These are phyloP conservation scores for Euthynnus affinis DNA, from an alignment of 2,797 vertebrate species.

Conservation along the genomic window DNA sequence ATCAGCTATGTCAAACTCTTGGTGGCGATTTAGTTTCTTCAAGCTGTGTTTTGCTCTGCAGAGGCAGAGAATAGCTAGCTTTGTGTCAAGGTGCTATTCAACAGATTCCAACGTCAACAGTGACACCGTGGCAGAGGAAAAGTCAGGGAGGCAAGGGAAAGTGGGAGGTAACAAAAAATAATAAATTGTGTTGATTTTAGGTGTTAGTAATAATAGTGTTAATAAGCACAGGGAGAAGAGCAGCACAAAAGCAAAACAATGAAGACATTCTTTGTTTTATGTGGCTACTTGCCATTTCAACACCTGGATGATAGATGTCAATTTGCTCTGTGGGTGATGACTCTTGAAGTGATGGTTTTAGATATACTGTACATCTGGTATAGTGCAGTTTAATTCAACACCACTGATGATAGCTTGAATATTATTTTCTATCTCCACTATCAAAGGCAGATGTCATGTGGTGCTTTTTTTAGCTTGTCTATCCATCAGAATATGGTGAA, in stretches of 20 bases:
- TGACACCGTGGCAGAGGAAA: conserved; percentile 57
- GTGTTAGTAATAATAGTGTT: conserved; percentile 58
- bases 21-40: conserved; percentile 38
- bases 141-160: conserved; percentile 52
- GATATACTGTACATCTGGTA: neutral
- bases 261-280: conserved; percentile 56
- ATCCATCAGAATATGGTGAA: neutral
- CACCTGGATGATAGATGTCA: conserved; percentile 65
- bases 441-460: conserved; percentile 31
- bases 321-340: conserved; percentile 45
- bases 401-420: neutral
- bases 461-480: conserved; percentile 18
- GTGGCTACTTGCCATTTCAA: conserved; percentile 64
- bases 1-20: conserved; percentile 47
- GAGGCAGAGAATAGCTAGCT: conserved; percentile 43
- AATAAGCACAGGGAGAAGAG: conserved; percentile 52
- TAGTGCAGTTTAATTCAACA: neutral
- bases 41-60: conserved; percentile 33
- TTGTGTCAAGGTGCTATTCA: conserved; percentile 65
- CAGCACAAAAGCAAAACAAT: conserved; percentile 47
- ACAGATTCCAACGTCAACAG: conserved; percentile 71
- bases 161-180: conserved; percentile 59
- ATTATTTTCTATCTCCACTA: neutral
- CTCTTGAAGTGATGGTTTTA: conserved; percentile 8
- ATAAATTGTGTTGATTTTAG: conserved; percentile 65